Base-by-base conservation (phyloP, 2,797 vertebrate genomes). In the Austrolebias charrua region DNA sequence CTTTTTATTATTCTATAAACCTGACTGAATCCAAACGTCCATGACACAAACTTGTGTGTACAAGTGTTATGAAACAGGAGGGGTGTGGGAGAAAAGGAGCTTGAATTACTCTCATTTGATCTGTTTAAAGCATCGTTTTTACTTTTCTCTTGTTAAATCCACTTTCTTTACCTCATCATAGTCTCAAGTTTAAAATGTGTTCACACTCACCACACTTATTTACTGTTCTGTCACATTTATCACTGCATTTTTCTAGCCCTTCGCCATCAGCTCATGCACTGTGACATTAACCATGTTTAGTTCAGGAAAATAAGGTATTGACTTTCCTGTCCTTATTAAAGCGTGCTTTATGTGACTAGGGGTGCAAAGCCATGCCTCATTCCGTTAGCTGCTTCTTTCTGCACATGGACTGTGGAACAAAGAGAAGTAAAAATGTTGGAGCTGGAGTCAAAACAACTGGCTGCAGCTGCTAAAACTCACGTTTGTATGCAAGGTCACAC, bases 1-100 rank as follows among this genome's bases (percentile, higher is more conserved):
- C 52, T 44, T 79, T 72, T 76, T 71, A 66, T 79, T 60, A 48
- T 63, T 66, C 72, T 40, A 24, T 74, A 71, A 78, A 74, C 53
- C 60, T 73, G 66, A 83, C 76, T 71, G 73, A 49, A 68, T 52
- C 55, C 61, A 20, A 35, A 68, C 82, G 78, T 75, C 58, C 72
- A 43, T 72, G 68, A 74, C 60, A 69, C 58, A 61, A 75, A 65
- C 47, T 40, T 45, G 64, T 14, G 60, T 73, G 77, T 70, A 7
- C 73, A 68, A 66, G 52, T 43, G 57, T 78, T 75, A 24, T 20
- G 13, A 67, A 71, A 76, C 8, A 13, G 54, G 31, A 42, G 13
- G 16, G 40, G 49, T 35, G 6, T 33, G 18, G 19, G 50, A 58
- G 44, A 68, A 50, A 16, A 40, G 4, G 11, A 33, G 9, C 31